phyloP scores from a whole-genome alignment of 1,140 invertebrate species.

The Ephestia elutella region DNA sequence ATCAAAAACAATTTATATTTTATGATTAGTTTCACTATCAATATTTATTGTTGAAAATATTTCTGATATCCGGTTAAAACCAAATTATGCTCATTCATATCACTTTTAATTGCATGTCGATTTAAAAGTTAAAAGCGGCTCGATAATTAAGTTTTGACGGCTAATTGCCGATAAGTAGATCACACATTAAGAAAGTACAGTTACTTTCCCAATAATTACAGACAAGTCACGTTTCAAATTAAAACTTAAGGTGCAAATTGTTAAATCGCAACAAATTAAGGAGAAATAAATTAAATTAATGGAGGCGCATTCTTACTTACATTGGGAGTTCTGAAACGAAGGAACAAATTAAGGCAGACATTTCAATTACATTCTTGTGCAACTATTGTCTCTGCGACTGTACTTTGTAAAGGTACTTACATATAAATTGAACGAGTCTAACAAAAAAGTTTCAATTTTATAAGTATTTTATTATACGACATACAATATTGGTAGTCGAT shows the following conservation, averaged over 20 bases:
- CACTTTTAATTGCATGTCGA: conserved; percentile 11
- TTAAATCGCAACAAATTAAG: conserved; percentile 53
- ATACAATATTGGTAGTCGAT: too few species aligned
- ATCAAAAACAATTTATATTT: too few species aligned
- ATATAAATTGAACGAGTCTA: conserved; percentile 4
- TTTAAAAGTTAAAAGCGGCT: conserved; percentile 18
- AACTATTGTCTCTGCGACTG: conserved; percentile 53
- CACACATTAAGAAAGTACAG: conserved; percentile 24
- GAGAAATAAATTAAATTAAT: conserved; percentile 66
- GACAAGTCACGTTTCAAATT: conserved; percentile 23
- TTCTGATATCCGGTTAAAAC: conserved; percentile 1
- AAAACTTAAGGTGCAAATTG: conserved; percentile 32
- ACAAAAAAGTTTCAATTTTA: too few species aligned
- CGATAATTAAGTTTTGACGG: conserved; percentile 26
- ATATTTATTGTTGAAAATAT: neutral
- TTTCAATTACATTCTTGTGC: conserved; percentile 72
- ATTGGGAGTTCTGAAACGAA: conserved; percentile 47
- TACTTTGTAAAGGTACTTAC: conserved; percentile 2
- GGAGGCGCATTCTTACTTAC: conserved; percentile 52
- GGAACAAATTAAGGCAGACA: conserved; percentile 67
- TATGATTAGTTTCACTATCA: neutral
- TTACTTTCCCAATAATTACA: conserved; percentile 25
- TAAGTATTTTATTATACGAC: too few species aligned
- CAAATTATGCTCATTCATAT: conserved; percentile 18
- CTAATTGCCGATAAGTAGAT: conserved; percentile 31